Conservation (phyloP, 2,888 invertebrate species). For the Glaucopsyche alexis region DNA sequence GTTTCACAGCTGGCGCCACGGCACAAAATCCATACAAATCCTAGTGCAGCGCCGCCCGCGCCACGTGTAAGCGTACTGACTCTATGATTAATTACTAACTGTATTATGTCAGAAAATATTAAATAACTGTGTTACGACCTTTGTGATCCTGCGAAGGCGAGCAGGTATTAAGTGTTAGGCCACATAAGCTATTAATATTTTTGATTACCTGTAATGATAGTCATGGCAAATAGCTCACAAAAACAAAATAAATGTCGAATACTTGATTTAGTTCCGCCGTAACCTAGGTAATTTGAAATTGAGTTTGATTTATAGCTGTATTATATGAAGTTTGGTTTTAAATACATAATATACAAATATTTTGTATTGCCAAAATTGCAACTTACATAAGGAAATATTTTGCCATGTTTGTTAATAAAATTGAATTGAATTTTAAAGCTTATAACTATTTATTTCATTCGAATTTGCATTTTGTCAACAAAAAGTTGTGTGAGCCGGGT, state of each 20-base stretch:
- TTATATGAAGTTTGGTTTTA: neutral
- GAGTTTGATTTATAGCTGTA: neutral
- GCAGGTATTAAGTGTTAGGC: neutral
- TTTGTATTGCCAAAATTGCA: no score
- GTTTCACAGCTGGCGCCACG: no score
- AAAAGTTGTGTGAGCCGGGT: no score
- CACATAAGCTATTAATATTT: slow-evolving; percentile 20
- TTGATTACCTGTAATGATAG: slow-evolving; percentile 17
- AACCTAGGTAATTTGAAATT: neutral
- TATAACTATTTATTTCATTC: no score
- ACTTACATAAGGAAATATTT: no score
- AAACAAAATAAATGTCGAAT: neutral
- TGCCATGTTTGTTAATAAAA: no score
- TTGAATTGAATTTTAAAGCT: no score
- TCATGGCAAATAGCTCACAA: neutral
- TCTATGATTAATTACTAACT: neutral
- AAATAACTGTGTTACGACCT: neutral
- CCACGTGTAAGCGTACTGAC: no score
- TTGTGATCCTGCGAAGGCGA: slow-evolving; percentile 20
- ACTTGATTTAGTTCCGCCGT: neutral
- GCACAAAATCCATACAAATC: no score
- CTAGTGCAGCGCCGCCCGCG: no score
- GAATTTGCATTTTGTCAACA: no score
- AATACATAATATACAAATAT: no score
- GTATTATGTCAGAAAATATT: slow-evolving; percentile 4